Conservation (phyloP, 2,113 vertebrate species). For the Physeter macrocephalus region DNA sequence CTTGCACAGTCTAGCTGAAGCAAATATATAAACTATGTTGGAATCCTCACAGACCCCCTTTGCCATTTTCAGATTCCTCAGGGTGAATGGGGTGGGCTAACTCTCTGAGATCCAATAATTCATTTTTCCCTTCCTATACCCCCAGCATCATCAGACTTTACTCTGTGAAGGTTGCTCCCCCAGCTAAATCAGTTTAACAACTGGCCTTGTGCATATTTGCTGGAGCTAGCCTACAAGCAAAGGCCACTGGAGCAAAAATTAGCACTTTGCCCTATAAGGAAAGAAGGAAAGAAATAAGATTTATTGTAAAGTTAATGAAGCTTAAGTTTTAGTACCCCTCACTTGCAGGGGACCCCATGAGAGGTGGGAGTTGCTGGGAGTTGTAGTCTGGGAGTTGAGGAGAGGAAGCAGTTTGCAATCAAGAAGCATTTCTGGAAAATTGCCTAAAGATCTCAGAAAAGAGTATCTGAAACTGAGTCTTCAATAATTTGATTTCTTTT, state of each 20-base stretch:
- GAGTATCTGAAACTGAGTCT: neutral
- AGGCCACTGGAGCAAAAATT: neutral
- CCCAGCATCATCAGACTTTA: neutral
- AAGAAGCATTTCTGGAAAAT: slow-evolving; percentile 3
- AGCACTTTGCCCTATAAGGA: neutral
- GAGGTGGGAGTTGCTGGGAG: neutral
- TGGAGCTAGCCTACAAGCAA: neutral
- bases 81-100: neutral
- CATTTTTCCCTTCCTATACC: neutral
- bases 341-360: neutral
- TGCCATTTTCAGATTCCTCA: neutral
- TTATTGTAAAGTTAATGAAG: neutral
- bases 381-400: neutral
- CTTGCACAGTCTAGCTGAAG: neutral
- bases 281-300: neutral
- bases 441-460: neutral
- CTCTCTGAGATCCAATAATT: neutral
- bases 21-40: neutral
- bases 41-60: neutral
- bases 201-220: neutral
- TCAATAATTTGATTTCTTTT: slow-evolving; percentile 20
- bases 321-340: neutral
- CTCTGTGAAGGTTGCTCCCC: neutral
- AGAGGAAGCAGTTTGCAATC: neutral
- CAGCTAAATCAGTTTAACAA: neutral